A percentile compares a stretch with the other conserved stretches of the same genome.
These are phyloP conservation scores for Spinibarbus caldwelli DNA, from an alignment of 2,797 vertebrate genomes.

Conservation along the genomic window DNA sequence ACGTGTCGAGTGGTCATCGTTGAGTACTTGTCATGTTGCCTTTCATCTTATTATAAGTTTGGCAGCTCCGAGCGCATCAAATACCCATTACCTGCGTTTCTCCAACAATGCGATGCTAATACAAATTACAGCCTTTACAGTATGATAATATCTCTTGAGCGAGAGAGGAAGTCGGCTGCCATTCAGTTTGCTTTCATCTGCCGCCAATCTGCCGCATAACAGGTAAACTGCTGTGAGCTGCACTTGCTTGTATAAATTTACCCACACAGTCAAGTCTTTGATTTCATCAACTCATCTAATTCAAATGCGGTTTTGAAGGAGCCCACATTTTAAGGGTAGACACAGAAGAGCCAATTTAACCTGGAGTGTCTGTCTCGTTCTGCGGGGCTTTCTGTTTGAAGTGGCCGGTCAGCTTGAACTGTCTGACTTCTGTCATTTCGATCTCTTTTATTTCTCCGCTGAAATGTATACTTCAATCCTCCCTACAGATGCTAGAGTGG, in stretches of 20 bases:
- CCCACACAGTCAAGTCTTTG: constrained; percentile 88
- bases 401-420: constrained; percentile 98
- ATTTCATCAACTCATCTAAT: constrained; percentile 95
- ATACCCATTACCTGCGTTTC: constrained; percentile 55
- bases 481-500: constrained; percentile 82
- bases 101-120: constrained; percentile 67
- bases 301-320: constrained; percentile 95
- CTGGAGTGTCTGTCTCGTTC: constrained; percentile 91
- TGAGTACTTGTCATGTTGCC: constrained; percentile 49
- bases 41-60: constrained; percentile 70
- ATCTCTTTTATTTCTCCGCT: constrained; percentile 94
- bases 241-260: constrained; percentile 95
- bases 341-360: constrained; percentile 97
- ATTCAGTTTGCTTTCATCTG: constrained; percentile 84
- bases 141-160: constrained; percentile 74
- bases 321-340: constrained; percentile 86
- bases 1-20: constrained; percentile 58
- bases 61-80: constrained; percentile 57
- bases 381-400: constrained; percentile 90
- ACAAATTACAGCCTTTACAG: constrained; percentile 68
- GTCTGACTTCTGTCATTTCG: constrained; percentile 98
- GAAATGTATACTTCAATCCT: constrained; percentile 98
- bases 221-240: constrained; percentile 93
- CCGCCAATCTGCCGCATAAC: constrained; percentile 83
- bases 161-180: constrained; percentile 73